Conservation (phyloP, 2,797 vertebrate species). For the Gallinago nigripennis region DNA sequence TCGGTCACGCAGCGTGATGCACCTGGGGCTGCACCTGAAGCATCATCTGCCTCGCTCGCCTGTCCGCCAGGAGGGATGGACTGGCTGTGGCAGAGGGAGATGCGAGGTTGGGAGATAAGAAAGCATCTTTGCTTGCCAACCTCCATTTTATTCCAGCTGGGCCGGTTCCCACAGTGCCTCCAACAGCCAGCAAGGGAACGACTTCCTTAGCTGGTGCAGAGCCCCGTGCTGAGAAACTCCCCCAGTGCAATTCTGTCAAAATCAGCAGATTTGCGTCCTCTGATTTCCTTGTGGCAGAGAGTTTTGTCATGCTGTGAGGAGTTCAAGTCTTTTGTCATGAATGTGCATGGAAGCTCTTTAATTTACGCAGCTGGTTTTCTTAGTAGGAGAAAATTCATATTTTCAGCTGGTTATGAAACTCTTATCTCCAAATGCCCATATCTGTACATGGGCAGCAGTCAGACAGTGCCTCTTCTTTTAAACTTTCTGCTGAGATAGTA, state of each 20-base stretch:
- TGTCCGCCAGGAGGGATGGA: not conserved
- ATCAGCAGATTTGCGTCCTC: not conserved
- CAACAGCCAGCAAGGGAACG: not conserved
- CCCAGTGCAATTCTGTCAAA: not conserved
- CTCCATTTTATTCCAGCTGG: not conserved
- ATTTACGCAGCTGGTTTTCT: not conserved
- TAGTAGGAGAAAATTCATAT: not conserved
- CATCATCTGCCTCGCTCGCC: not conserved
- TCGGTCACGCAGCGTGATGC: not conserved
- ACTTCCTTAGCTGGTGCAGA: not conserved
- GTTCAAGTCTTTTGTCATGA: not conserved
- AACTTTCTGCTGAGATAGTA: not conserved
- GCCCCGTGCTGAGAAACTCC: not conserved
- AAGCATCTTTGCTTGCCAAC: not conserved
- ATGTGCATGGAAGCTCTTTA: not conserved
- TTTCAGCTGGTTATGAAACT: not conserved
- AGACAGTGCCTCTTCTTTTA: not conserved
- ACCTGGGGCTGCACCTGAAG: not conserved
- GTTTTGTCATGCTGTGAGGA: not conserved
- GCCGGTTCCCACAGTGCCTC: not conserved
- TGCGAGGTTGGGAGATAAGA: not conserved
- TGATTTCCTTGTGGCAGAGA: not conserved
- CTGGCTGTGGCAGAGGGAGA: not conserved
- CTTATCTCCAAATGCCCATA: not conserved
- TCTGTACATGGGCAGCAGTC: not conserved